A percentile compares a stretch with the other conserved stretches of the same genome.
Evolutionary conservation across 2,797 vertebrate species (phyloP).

Genomic region (Xenentodon cancila): DNA sequence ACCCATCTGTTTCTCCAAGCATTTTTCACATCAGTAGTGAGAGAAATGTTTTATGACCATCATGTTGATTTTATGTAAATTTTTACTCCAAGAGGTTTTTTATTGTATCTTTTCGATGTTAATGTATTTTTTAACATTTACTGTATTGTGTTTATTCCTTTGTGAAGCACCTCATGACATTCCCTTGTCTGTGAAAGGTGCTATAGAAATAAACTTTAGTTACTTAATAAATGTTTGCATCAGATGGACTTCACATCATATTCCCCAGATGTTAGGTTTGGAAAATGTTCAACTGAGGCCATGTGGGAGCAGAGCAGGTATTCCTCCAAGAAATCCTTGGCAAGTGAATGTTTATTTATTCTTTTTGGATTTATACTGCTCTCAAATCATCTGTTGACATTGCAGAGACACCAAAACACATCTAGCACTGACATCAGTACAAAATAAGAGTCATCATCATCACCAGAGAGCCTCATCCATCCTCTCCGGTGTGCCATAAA

Average conservation of each 20-base stretch:
- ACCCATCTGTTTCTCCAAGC: no score
- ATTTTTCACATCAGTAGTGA: no score
- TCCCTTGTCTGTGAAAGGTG: no score
- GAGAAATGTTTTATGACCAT: no score
- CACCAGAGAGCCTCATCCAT: slow-evolving; percentile 2
- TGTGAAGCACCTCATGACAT: no score
- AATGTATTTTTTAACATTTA: no score
- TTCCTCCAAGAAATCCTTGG: background rate
- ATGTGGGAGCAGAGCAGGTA: background rate
- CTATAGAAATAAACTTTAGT: no score
- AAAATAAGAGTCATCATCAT: background rate
- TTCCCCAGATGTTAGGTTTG: background rate
- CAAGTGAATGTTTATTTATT: background rate
- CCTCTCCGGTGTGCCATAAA: background rate
- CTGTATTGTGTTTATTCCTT: no score
- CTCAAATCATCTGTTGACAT: background rate
- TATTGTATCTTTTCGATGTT: no score
- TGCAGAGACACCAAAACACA: background rate
- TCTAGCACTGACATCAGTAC: background rate
- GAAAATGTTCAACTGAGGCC: background rate
- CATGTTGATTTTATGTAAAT: no score
- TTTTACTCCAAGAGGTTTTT: no score
- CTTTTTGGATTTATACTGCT: background rate
- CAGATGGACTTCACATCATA: background rate
- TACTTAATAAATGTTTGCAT: background rate